These are phyloP conservation scores for Magallana ariakensis DNA, from an alignment of 1,140 invertebrate species.

Conservation along the genomic window DNA sequence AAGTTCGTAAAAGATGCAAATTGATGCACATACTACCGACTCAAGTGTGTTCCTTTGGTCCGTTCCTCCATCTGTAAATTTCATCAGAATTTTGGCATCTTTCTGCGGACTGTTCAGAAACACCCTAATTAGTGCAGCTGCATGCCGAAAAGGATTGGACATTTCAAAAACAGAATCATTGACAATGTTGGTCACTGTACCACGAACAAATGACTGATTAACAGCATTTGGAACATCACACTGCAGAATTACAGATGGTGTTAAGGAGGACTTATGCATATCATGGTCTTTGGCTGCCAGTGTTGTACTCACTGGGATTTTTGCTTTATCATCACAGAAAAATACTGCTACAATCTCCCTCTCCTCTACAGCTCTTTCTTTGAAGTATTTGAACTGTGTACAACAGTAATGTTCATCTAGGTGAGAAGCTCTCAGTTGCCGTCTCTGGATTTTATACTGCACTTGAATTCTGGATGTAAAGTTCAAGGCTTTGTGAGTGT, in stretches of 20 bases:
- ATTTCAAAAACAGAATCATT: slow-evolving; percentile 51
- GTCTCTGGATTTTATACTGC: no score
- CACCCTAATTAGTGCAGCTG: slow-evolving; percentile 9
- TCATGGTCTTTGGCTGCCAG: no score
- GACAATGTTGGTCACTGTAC: slow-evolving; percentile 26
- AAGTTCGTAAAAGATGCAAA: no score
- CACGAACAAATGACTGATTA: slow-evolving; percentile 44
- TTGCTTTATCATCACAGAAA: no score
- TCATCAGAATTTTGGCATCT: not conserved
- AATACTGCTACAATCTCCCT: no score
- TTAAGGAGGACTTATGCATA: no score
- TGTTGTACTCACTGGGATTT: no score
- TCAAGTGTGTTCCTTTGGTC: slow-evolving; percentile 50
- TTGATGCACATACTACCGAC: no score
- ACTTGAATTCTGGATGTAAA: slow-evolving; percentile 54
- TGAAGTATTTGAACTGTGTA: no score
- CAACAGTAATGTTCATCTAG: not conserved
- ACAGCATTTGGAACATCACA: slow-evolving; percentile 42
- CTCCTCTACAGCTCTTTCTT: no score
- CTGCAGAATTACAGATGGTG: no score
- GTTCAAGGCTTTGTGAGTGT: slow-evolving; percentile 42
- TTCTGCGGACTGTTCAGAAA: not conserved
- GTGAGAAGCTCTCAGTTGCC: not conserved
- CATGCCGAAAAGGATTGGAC: slow-evolving; percentile 41
- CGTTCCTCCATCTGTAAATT: slow-evolving; percentile 45